Evolutionary conservation across 2,888 invertebrate species (phyloP), one percentile per base, ranked within the genome.

Genomic region (Nomada lathburiana): DNA sequence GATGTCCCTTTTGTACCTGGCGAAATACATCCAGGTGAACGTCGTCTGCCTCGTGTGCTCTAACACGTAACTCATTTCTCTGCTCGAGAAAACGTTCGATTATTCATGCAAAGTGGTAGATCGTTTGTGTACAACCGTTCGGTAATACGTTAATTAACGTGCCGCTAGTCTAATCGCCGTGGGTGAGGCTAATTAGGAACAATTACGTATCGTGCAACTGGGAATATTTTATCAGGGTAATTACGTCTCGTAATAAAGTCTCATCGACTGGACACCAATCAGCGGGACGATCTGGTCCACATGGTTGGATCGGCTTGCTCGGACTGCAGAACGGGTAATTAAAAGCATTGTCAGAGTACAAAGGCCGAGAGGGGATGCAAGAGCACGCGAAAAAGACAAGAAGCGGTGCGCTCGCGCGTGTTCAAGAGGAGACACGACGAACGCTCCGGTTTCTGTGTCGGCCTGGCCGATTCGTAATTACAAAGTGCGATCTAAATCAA

Each of bases 271-370:
- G 52, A 55, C 59, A 69, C 57, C 76, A 69, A 82, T 82, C 82
- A 69, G 70, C 76, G 72, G 47, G 57, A 70, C 82, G 76, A 68
- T 73, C 82, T 57, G 68, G 65, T 26, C 81, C 65, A 59, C 74
- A 16, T 47, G 72, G 65, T 69, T 60, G 83, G 78, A 81, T 77
- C 80, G 80, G 70, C 67, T 67, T 42, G 63, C 29, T 57, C 55
- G 60, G 55, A 50, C 57, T 73, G 71, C 57, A 65, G 73, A 75
- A 70, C 77, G 70, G 70, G 75, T 84, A 86, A 87, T 87, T 87
- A 88, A 88, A 87, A 87, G 86, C 86, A 88, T 88, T 87, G 84
- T 89, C 83, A 63, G 89, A 73, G 82, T 44, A 86, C 76, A 80
- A 88, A 85, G 78, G 83, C 55, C 78, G 13, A 16, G 36, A 23